Conservation (phyloP, 2,888 invertebrate genomes). For the Anoncus sp. region DNA sequence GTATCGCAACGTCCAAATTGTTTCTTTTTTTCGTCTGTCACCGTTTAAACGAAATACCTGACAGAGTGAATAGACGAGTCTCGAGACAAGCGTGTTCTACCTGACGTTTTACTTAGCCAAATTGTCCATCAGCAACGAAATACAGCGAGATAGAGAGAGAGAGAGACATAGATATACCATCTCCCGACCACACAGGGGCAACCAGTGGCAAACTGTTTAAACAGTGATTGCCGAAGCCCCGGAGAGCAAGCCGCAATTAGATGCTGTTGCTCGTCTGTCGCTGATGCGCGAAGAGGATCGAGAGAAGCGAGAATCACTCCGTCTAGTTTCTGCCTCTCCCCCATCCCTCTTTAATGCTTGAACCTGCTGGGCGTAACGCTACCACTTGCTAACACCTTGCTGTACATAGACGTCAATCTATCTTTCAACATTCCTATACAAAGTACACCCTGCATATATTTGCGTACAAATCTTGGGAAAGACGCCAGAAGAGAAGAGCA, state of each 20-base stretch:
- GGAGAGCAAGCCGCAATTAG: slow-evolving; percentile 31
- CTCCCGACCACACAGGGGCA: slow-evolving; percentile 29
- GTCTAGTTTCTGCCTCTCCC: too few relatives aligned
- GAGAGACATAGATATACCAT: slow-evolving; percentile 1
- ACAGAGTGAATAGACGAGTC: not conserved
- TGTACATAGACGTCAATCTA: not conserved
- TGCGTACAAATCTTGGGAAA: not conserved
- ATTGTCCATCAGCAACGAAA: slow-evolving; percentile 28
- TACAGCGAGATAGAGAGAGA: slow-evolving; percentile 7
- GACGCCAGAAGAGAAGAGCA: too few relatives aligned
- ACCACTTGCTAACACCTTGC: slow-evolving; percentile 6
- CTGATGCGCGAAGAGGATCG: slow-evolving; percentile 9
- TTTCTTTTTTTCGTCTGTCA: not conserved
- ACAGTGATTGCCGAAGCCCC: slow-evolving; percentile 42
- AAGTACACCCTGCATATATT: not conserved
- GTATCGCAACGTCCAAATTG: not conserved
- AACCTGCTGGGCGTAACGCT: slow-evolving; percentile 18
- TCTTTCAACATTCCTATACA: not conserved
- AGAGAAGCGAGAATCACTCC: slow-evolving; percentile 10
- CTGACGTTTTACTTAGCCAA: slow-evolving; percentile 50
- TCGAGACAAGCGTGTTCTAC: slow-evolving; percentile 29
- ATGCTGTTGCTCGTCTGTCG: slow-evolving; percentile 2
- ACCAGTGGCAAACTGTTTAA: slow-evolving; percentile 39
- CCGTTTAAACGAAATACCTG: slow-evolving; percentile 4
- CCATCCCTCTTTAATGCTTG: slow-evolving; percentile 1